Conservation (phyloP, 2,113 vertebrate species). For the Brienomyrus longianalis region DNA sequence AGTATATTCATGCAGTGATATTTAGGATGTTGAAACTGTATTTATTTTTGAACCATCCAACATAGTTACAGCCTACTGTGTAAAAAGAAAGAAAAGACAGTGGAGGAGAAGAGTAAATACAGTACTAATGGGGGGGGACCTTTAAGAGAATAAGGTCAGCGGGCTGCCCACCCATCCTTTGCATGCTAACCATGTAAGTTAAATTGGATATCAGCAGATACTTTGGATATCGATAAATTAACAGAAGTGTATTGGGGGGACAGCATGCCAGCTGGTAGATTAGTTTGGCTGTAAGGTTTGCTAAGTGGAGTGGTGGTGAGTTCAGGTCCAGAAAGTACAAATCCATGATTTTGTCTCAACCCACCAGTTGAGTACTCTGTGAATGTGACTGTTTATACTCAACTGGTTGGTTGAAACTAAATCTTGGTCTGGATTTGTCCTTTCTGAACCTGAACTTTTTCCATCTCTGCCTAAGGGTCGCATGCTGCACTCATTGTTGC, state of each 20-base stretch:
- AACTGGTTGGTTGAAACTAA: neutral
- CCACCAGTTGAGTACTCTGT: neutral
- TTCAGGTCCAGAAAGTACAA: neutral
- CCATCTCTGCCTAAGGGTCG: neutral
- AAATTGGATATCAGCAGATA: neutral
- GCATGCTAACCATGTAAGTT: neutral
- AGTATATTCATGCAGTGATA: neutral
- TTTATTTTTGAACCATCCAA: neutral
- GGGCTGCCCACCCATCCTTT: neutral
- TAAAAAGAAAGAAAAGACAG: neutral
- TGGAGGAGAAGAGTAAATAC: neutral
- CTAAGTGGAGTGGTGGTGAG: neutral
- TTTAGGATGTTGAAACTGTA: neutral
- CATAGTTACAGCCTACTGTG: neutral
- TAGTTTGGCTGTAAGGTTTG: neutral
- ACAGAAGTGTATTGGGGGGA: neutral
- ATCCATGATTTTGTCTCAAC: neutral
- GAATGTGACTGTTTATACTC: neutral
- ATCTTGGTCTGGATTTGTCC: neutral
- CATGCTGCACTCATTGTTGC: neutral
- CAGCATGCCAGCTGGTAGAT: neutral
- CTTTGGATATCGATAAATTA: neutral
- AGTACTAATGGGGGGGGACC: neutral
- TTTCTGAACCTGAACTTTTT: neutral
- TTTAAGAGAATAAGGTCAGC: neutral